Evolutionary conservation across 2,797 vertebrate species (phyloP).

Genomic region (Selene dorsalis): DNA sequence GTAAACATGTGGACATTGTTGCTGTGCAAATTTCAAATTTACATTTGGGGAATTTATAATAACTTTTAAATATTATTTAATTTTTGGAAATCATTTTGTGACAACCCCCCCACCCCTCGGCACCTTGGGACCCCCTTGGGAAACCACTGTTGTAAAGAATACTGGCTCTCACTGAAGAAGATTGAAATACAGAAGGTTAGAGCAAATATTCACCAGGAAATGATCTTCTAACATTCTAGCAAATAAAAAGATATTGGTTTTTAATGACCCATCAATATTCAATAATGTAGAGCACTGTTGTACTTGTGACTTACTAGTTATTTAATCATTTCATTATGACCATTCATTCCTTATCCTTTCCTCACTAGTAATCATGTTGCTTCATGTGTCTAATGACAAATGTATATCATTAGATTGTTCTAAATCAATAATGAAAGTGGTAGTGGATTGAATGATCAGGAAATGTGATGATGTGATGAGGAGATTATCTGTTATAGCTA

Average conservation of each 20-base stretch:
- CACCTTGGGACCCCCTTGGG: too few species aligned
- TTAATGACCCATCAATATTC: too few species aligned
- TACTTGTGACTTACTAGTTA: too few species aligned
- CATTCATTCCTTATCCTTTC: background rate
- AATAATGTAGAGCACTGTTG: too few species aligned
- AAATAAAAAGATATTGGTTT: too few species aligned
- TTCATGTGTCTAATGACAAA: conserved; percentile 11
- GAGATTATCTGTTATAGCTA: conserved; percentile 67
- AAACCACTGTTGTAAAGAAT: background rate
- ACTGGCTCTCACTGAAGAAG: background rate
- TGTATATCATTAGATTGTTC: conserved; percentile 19
- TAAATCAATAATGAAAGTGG: conserved; percentile 51
- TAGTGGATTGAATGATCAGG: conserved; percentile 55
- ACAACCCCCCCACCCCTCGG: too few species aligned
- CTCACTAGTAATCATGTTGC: background rate
- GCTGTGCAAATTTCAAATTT: too few species aligned
- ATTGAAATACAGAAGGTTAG: background rate
- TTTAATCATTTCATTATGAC: too few species aligned
- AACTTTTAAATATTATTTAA: too few species aligned
- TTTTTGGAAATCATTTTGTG: too few species aligned
- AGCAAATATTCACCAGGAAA: conserved; percentile 8
- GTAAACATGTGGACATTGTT: too few species aligned
- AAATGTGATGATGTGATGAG: conserved; percentile 68
- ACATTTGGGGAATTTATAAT: too few species aligned
- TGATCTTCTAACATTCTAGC: background rate